phyloP scores from a whole-genome alignment of 2,113 vertebrate genomes.

The Panthera uncia region DNA sequence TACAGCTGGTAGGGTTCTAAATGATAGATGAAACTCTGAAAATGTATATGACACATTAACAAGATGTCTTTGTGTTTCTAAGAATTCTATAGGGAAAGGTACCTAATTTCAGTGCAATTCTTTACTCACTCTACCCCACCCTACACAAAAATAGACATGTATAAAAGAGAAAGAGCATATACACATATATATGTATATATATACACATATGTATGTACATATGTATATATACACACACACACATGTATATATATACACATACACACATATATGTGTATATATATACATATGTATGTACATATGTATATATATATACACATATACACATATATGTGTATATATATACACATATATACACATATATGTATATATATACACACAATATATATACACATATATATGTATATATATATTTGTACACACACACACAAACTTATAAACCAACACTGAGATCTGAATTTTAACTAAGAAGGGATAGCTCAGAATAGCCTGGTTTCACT shows the following conservation, averaged over 20 bases:
- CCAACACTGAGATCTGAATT: accelerated
- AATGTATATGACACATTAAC: neutral
- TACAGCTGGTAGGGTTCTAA: neutral
- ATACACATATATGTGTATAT: neutral
- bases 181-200: neutral
- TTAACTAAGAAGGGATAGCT: neutral
- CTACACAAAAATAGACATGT: neutral
- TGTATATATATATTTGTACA: no score
- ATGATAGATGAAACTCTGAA: neutral
- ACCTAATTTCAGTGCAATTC: neutral
- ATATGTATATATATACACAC: neutral
- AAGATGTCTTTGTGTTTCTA: neutral
- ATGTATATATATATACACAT: no score
- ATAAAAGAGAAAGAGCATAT: neutral
- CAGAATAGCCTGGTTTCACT: neutral
- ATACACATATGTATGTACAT: neutral
- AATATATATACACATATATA: neutral
- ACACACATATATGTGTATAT: neutral
- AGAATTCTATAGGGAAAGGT: neutral
- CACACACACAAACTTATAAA: neutral
- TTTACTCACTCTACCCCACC: neutral
- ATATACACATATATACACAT: no score
- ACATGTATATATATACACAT: neutral
- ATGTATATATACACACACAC: no score
- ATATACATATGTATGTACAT: neutral